Conservation (phyloP, 2,113 vertebrate genomes). For the Ophiodon elongatus region DNA sequence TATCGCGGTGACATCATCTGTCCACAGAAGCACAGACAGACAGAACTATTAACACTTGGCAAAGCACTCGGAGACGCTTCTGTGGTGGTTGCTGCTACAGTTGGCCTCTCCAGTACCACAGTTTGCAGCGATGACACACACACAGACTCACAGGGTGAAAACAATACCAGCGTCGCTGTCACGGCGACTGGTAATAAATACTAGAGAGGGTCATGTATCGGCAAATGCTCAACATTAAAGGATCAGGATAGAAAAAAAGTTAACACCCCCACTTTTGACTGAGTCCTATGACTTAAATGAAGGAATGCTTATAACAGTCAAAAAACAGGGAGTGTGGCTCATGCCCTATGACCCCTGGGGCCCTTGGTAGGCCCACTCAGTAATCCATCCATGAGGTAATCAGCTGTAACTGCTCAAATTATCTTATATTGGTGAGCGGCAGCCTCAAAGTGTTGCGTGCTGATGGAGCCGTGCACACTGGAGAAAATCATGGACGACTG, state of each 20-base stretch:
- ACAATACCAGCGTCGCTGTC: neutral
- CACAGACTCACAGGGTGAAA: neutral
- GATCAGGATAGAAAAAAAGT: neutral
- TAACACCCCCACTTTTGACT: neutral
- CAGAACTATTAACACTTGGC: neutral
- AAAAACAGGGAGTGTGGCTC: constrained; percentile 25
- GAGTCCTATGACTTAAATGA: neutral
- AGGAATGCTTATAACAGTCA: constrained; percentile 21
- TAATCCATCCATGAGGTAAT: constrained; percentile 52
- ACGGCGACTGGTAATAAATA: neutral
- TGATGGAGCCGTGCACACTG: constrained; percentile 85
- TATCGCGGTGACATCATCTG: neutral
- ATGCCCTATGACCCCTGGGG: constrained; percentile 13
- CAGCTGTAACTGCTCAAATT: constrained; percentile 75
- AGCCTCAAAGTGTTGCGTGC: constrained; percentile 81
- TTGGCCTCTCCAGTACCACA: neutral
- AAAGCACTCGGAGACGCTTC: neutral
- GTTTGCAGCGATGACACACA: neutral
- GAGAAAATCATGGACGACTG: constrained; percentile 71
- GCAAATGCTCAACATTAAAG: constrained; percentile 4
- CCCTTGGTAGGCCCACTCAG: constrained; percentile 6
- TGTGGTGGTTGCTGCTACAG: neutral
- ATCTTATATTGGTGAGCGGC: constrained; percentile 81
- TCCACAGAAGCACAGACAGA: neutral
- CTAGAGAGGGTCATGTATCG: neutral